Percentiles rank a stretch among this genome's conserved stretches.
Evolutionary conservation across 1,140 invertebrate genomes (phyloP).

Genomic region (Stegodyphus mimosarum): DNA sequence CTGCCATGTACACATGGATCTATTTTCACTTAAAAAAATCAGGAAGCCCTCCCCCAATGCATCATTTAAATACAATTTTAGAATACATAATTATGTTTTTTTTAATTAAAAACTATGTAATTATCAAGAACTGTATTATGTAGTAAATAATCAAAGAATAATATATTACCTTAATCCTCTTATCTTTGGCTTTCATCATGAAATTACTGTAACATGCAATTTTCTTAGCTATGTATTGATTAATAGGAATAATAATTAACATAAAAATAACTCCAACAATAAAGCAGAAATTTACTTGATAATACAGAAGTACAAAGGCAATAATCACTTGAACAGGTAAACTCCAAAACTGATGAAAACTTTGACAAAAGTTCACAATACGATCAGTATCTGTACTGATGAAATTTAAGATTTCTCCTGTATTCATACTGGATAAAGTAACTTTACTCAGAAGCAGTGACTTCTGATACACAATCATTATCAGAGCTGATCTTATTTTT

Average conservation of each 20-base stretch:
- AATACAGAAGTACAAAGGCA: constrained; percentile 83
- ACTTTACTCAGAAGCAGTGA: constrained; percentile 73
- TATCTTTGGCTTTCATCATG: constrained; percentile 93
- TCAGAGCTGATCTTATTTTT: constrained; percentile 85
- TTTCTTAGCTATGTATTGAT: constrained; percentile 88
- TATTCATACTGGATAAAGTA: constrained; percentile 72
- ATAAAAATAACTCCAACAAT: constrained; percentile 89
- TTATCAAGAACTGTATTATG: too few relatives aligned
- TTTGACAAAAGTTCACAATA: constrained; percentile 94
- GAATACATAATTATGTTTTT: too few relatives aligned
- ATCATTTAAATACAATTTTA: too few relatives aligned
- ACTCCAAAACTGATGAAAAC: constrained; percentile 97
- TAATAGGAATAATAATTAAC: constrained; percentile 92
- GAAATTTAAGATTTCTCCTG: constrained; percentile 94
- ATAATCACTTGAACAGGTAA: constrained; percentile 88
- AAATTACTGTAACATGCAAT: constrained; percentile 87
- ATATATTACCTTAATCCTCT: constrained; percentile 78
- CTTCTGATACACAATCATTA: constrained; percentile 89
- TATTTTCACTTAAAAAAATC: too few relatives aligned
- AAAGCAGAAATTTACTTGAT: constrained; percentile 91
- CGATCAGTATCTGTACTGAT: constrained; percentile 96
- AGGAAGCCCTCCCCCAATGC: too few relatives aligned
- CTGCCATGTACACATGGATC: too few relatives aligned
- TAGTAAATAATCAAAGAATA: background rate
- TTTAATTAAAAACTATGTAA: too few relatives aligned